These are phyloP conservation scores for Pharmacophagus antenor DNA, from an alignment of 2,888 invertebrate species.

Conservation along the genomic window DNA sequence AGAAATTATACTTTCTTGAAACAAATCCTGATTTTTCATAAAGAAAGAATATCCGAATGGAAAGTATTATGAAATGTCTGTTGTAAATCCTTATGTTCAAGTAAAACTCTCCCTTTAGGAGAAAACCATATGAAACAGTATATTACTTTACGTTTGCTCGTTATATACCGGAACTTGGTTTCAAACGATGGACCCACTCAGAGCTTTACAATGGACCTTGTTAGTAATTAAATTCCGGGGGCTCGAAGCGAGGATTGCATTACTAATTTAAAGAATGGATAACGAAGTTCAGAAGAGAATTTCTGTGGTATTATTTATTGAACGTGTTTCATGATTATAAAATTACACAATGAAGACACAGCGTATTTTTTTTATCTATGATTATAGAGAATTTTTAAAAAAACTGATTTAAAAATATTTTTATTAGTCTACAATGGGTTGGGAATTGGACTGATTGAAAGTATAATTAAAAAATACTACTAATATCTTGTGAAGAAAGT, in stretches of 20 bases:
- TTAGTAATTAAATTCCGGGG: constrained; percentile 4
- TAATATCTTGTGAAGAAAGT: too few relatives aligned
- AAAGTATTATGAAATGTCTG: too few relatives aligned
- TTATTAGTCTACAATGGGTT: too few relatives aligned
- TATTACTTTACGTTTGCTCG: neutral
- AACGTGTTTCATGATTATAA: neutral
- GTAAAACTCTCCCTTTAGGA: neutral
- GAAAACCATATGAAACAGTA: neutral
- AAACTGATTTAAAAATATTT: too few relatives aligned
- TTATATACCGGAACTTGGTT: constrained; percentile 1
- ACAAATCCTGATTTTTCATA: too few relatives aligned
- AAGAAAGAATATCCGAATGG: too few relatives aligned
- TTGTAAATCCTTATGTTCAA: neutral
- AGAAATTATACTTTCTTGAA: too few relatives aligned
- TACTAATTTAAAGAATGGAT: constrained; percentile 3
- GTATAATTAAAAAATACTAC: too few relatives aligned
- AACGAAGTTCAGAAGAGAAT: neutral
- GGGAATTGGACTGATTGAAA: too few relatives aligned
- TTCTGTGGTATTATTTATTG: neutral
- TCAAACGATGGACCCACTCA: constrained; percentile 4
- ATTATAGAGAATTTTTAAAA: too few relatives aligned
- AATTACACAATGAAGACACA: neutral
- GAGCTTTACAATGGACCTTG: constrained; percentile 3
- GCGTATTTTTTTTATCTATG: neutral
- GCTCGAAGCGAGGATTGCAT: constrained; percentile 19